phyloP scores from a whole-genome alignment of 37 sponge, comb jelly and placozoan species.

The Oscarella lobularis region DNA sequence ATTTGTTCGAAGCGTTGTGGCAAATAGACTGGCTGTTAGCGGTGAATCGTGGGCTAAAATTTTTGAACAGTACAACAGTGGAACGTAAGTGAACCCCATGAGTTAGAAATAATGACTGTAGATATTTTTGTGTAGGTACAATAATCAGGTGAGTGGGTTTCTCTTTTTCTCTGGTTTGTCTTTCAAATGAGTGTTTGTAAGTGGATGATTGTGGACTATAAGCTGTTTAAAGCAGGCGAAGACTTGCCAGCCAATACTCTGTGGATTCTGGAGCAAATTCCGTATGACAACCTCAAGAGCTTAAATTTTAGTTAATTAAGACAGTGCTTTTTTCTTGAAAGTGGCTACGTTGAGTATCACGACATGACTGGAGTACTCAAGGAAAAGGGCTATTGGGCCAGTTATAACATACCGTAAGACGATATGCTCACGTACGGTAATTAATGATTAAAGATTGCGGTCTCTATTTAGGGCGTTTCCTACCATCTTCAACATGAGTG shows the following conservation, averaged over 20 bases:
- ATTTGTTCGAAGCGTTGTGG: conserved; percentile 47
- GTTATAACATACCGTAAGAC: conserved; percentile 85
- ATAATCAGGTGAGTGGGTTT: conserved; percentile 2
- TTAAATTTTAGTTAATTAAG: too few relatives aligned
- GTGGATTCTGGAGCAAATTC: conserved; percentile 88
- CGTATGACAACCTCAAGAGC: conserved; percentile 15
- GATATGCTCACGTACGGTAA: background rate
- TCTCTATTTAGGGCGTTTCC: conserved; percentile 30
- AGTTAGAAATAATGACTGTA: background rate
- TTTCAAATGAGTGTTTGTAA: conserved; percentile 14
- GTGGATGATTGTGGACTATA: conserved; percentile 98
- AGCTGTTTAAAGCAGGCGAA: conserved; percentile 37
- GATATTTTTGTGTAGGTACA: conserved; percentile 2
- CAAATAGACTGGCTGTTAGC: conserved; percentile 63
- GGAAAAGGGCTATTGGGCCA: conserved; percentile 70
- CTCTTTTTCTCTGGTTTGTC: background rate
- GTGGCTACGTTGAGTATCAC: conserved; percentile 15
- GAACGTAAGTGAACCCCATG: conserved; percentile 51
- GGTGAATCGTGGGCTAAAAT: conserved; percentile 57
- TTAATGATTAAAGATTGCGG: background rate
- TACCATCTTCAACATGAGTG: conserved; percentile 57
- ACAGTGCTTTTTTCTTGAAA: too few relatives aligned
- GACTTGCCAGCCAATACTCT: conserved; percentile 21
- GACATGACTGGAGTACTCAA: conserved; percentile 66
- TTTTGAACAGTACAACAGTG: conserved; percentile 73